Base-by-base conservation (phyloP, 2,797 vertebrate species). In the Protonibea diacanthus region DNA sequence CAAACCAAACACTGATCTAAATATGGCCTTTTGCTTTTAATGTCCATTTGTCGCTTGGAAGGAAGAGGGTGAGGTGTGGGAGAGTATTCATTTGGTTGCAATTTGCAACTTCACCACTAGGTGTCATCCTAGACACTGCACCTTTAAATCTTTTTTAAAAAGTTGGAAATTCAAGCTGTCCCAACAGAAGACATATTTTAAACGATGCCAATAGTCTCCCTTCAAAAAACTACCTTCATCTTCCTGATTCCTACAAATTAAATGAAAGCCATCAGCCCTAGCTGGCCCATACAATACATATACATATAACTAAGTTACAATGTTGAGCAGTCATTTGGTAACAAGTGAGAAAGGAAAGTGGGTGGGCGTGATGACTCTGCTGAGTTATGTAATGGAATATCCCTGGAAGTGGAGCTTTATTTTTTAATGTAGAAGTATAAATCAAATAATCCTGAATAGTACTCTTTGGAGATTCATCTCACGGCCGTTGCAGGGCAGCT, bases 381-480 rank as follows among this genome's bases (percentile, higher is more conserved):
- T 58, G 44, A 55, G 45, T 79, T 84, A 76, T 65, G 66, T 74
- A 75, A 85, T 42, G 66, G 72, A 81, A 83, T 57, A 76, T 67
- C 76, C 45, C 62, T 21, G 70, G 38, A 83, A 85, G 80, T 64
- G 58, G 53, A 69, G 11, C 29, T 72, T 81, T 74, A 81, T 79
- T 64, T 76, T 75, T 81, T 89, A 72, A 79, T 81, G 73, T 53
- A 12, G 33, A 67, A 11, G 21, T 57, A 76, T 76, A 76, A 80
- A 87, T 80, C 67, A 77, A 79, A 81, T 71, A 45, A 71, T 69
- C 12, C 27, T 45, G 25, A 81, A 62, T 0, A 44, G 45, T 3
- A 4, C n/a, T 56, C 53, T 61, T 52, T 25, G 20, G 67, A 52
- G 61, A 71, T 27, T 71, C n/a, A 11, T 29, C 27, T 70, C 56